These are phyloP conservation scores for Drosophila affinis DNA, from an alignment of 2,888 invertebrate genomes.

Conservation along the genomic window DNA sequence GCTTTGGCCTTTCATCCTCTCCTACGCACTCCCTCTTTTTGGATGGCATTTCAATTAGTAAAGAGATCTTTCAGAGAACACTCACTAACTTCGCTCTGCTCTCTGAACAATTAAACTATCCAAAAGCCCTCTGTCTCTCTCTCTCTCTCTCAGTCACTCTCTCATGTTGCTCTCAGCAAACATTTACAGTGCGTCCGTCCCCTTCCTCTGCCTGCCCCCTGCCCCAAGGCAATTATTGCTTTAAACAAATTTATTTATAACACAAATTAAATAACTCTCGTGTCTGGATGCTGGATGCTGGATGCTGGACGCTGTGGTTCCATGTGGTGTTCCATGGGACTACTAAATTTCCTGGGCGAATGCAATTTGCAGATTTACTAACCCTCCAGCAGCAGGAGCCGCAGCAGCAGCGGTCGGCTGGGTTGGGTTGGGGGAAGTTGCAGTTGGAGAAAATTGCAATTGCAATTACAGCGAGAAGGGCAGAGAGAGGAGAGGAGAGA, in stretches of 20 bases:
- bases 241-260: slow-evolving; percentile 77
- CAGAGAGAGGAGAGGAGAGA: slow-evolving; percentile 16
- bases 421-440: slow-evolving; percentile 19
- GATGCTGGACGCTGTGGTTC: slow-evolving; percentile 8
- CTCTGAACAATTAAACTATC: background rate
- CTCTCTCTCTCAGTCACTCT: background rate
- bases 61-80: background rate
- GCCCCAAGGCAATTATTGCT: slow-evolving; percentile 39
- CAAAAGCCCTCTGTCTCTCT: background rate
- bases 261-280: slow-evolving; percentile 74
- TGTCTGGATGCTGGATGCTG: slow-evolving; percentile 10
- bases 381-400: slow-evolving; percentile 32
- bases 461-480: slow-evolving; percentile 64
- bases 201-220: background rate
- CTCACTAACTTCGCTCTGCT: background rate
- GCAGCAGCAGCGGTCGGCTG: slow-evolving; percentile 10
- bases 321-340: slow-evolving; percentile 49
- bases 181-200: background rate
- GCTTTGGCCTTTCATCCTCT: slow-evolving; percentile 35
- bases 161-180: slow-evolving; percentile 1
- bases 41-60: slow-evolving; percentile 35
- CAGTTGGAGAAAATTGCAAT: slow-evolving; percentile 73
- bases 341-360: slow-evolving; percentile 57
- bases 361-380: slow-evolving; percentile 70
- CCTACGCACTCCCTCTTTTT: background rate